phyloP scores from a whole-genome alignment of 2,888 invertebrate species.

The Aethes cnicana region DNA sequence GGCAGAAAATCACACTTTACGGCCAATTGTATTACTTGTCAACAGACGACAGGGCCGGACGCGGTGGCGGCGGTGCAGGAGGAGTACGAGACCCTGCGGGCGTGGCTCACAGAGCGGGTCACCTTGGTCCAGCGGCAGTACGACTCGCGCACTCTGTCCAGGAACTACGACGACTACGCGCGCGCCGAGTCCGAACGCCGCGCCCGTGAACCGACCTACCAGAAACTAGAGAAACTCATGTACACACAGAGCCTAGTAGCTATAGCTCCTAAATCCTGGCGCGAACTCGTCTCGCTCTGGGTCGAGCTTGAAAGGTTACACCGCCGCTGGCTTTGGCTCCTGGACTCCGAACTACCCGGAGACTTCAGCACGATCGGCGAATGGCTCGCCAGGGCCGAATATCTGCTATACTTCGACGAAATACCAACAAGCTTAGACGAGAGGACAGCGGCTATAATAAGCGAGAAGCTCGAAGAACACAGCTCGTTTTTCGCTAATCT shows the following conservation, averaged over 20 bases:
- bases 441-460: conserved; percentile 93
- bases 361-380: conserved; percentile 93
- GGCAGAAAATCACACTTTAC: too few species aligned
- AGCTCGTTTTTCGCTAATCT: conserved; percentile 93
- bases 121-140: conserved; percentile 89
- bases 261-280: conserved; percentile 93
- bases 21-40: too few species aligned
- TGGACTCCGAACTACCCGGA: conserved; percentile 93
- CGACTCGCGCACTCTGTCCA: conserved; percentile 87
- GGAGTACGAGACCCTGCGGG: conserved; percentile 90
- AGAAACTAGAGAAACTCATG: conserved; percentile 89
- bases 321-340: conserved; percentile 93
- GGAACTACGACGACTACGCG: conserved; percentile 91
- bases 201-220: conserved; percentile 86
- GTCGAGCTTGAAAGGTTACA: conserved; percentile 89
- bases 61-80: conserved; percentile 90
- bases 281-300: conserved; percentile 91
- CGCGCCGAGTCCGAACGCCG: conserved; percentile 90
- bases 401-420: conserved; percentile 89
- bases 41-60: conserved; percentile 85
- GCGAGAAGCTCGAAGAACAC: conserved; percentile 94
- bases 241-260: conserved; percentile 91
- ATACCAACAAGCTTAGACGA: conserved; percentile 93
- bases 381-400: conserved; percentile 95
- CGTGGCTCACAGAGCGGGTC: conserved; percentile 91